These are phyloP conservation scores for Nanorana parkeri DNA, from an alignment of 2,113 vertebrate species.

Conservation along the genomic window DNA sequence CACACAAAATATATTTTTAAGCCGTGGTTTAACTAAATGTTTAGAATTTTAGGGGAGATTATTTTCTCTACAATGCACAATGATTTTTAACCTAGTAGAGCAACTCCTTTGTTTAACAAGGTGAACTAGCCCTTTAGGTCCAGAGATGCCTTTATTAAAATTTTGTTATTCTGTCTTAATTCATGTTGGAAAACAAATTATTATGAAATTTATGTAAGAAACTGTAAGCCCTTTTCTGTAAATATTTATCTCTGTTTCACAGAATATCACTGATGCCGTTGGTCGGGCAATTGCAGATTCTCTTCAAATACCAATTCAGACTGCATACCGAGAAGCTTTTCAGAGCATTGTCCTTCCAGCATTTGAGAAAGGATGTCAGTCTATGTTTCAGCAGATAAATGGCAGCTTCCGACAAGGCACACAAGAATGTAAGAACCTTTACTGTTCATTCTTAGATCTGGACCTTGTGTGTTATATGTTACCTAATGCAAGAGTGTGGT, in stretches of 20 bases:
- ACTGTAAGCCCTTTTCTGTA: too few relatives aligned
- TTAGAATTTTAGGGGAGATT: too few relatives aligned
- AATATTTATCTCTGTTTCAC: constrained; percentile 30
- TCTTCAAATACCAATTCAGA: constrained; percentile 91
- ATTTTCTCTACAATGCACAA: too few relatives aligned
- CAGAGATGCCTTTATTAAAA: too few relatives aligned
- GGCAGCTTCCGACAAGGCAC: constrained; percentile 97
- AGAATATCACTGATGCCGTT: constrained; percentile 91
- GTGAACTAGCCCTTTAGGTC: too few relatives aligned
- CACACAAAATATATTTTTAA: too few relatives aligned
- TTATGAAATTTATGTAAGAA: too few relatives aligned
- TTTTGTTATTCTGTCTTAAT: too few relatives aligned
- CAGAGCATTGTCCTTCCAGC: constrained; percentile 90
- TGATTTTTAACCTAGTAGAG: too few relatives aligned
- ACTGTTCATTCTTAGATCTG: background rate
- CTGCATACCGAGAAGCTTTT: constrained; percentile 92
- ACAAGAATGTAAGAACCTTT: constrained; percentile 86
- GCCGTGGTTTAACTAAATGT: too few relatives aligned
- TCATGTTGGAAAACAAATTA: too few relatives aligned
- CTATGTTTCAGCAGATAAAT: constrained; percentile 99
- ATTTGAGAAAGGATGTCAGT: constrained; percentile 96
- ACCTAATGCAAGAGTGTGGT: background rate
- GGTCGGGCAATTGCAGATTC: constrained; percentile 90
- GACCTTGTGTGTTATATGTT: background rate
- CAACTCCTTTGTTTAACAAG: too few relatives aligned